phyloP scores from a whole-genome alignment of 2,888 invertebrate species.

The Drosophila antonietae region DNA sequence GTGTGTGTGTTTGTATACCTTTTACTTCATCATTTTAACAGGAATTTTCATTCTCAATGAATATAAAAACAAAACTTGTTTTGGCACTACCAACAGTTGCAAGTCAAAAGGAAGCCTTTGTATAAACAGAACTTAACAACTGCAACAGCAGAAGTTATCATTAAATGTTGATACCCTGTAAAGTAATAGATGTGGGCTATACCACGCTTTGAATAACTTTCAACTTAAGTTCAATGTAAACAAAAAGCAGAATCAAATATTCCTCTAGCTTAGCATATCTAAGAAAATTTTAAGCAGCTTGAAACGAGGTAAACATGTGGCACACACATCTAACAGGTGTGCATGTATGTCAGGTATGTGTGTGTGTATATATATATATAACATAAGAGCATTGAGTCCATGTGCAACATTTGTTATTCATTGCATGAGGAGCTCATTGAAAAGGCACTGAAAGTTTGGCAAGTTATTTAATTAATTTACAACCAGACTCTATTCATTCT shows the following conservation, averaged over 20 bases:
- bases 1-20: too few relatives aligned
- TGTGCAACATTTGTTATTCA: constrained; percentile 28
- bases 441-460: not conserved
- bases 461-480: constrained; percentile 1
- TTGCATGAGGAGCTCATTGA: not conserved
- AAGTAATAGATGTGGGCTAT: not conserved
- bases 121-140: constrained; percentile 20
- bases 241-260: constrained; percentile 17
- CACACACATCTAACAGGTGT: not conserved
- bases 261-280: not conserved
- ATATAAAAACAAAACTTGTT: constrained; percentile 13
- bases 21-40: too few relatives aligned
- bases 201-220: not conserved
- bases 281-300: not conserved
- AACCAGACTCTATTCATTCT: not conserved
- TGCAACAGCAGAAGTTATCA: constrained; percentile 11
- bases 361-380: not conserved
- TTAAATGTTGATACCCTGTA: not conserved
- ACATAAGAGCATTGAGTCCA: not conserved
- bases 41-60: not conserved
- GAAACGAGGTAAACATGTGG: not conserved
- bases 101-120: constrained; percentile 10
- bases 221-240: not conserved
- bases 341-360: not conserved
- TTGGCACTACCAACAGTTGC: not conserved